Percentiles rank a stretch among this genome's conserved stretches.
Conservation (phyloP, 2,888 invertebrate genomes). For the Leistus spinibarbis region DNA sequence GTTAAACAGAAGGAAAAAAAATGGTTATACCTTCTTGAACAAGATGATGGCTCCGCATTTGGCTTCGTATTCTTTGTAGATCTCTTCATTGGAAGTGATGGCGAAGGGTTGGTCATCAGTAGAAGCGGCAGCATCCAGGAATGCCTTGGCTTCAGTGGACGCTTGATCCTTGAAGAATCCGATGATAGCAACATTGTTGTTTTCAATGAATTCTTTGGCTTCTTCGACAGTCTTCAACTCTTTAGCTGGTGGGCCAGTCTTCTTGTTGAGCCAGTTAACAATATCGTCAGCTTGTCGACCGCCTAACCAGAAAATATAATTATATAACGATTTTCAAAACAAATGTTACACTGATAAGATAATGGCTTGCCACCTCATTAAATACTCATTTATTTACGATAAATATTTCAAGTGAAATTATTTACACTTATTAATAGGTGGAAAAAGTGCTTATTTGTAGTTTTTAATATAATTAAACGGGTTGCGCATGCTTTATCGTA, state of each 20-base stretch:
- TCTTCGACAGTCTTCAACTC: slow-evolving; percentile 78
- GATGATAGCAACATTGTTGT: slow-evolving; percentile 80
- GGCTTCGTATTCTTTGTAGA: slow-evolving; percentile 80
- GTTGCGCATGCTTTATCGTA: background rate
- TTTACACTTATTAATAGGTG: background rate
- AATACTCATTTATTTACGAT: background rate
- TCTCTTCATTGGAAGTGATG: slow-evolving; percentile 77
- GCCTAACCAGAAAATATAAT: slow-evolving; percentile 60
- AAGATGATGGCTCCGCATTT: slow-evolving; percentile 81
- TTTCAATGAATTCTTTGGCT: slow-evolving; percentile 81
- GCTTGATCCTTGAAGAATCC: slow-evolving; percentile 89
- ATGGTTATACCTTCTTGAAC: slow-evolving; percentile 76
- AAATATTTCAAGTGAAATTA: background rate
- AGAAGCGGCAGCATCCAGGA: slow-evolving; percentile 76
- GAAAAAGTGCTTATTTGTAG: background rate
- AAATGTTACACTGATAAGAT: background rate
- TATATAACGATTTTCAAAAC: background rate
- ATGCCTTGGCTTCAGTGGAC: slow-evolving; percentile 81
- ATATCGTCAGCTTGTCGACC: slow-evolving; percentile 93
- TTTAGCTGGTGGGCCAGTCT: slow-evolving; percentile 94
- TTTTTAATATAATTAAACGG: background rate
- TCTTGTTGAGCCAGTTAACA: slow-evolving; percentile 92
- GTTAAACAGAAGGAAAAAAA: background rate
- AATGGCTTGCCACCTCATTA: background rate
- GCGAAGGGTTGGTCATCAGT: slow-evolving; percentile 91